Evolutionary conservation across 2,888 invertebrate genomes (phyloP).

Genomic region (Tanypteryx hageni): DNA sequence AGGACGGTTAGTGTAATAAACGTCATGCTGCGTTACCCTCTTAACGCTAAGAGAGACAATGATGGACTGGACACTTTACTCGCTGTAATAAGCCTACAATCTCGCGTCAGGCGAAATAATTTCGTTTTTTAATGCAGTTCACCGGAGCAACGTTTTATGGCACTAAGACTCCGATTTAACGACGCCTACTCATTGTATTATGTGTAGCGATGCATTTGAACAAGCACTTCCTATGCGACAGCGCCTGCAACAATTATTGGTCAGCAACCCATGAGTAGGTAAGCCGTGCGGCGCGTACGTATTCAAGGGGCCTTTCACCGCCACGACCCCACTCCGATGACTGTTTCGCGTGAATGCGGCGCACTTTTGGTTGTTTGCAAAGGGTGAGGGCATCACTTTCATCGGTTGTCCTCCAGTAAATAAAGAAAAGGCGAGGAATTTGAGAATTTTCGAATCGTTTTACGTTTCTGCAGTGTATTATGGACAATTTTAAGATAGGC

Average conservation of each 20-base stretch:
- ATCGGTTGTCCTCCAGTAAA: too few species aligned
- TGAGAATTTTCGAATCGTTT: too few species aligned
- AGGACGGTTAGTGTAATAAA: not conserved
- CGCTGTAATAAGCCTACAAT: not conserved
- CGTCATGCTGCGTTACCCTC: not conserved
- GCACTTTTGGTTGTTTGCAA: not conserved
- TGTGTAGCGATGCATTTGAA: constrained; percentile 29
- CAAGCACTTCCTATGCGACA: constrained; percentile 40
- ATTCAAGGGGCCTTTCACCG: constrained; percentile 52
- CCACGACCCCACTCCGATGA: not conserved
- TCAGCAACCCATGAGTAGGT: constrained; percentile 53
- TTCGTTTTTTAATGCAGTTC: not conserved
- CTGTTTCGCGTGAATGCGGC: constrained; percentile 1
- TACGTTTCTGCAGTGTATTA: too few species aligned
- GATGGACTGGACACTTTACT: not conserved
- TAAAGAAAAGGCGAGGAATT: too few species aligned
- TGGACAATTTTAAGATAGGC: too few species aligned
- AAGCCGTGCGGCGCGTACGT: constrained; percentile 46
- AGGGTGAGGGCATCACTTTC: not conserved
- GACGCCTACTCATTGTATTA: constrained; percentile 16
- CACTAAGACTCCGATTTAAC: not conserved
- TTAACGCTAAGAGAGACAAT: constrained; percentile 10
- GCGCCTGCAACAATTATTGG: constrained; percentile 59
- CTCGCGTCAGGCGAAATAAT: constrained; percentile 19
- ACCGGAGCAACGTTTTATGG: not conserved